These are phyloP conservation scores for Thecophora atra DNA, from an alignment of 2,888 invertebrate genomes.

Conservation along the genomic window DNA sequence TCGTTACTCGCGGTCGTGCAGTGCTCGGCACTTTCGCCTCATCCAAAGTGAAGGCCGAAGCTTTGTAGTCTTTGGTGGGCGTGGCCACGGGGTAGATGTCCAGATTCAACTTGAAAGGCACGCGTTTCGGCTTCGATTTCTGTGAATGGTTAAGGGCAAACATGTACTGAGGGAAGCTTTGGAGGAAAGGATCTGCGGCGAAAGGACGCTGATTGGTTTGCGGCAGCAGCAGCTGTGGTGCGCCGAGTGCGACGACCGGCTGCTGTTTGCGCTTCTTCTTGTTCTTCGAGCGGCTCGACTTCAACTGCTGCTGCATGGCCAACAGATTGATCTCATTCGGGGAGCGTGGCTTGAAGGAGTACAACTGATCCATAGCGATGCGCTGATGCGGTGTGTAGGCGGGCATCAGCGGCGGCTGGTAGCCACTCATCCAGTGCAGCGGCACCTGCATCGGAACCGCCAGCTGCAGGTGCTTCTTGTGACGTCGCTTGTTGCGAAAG, in stretches of 20 bases:
- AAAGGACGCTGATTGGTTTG: constrained; percentile 62
- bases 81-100: constrained; percentile 72
- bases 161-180: constrained; percentile 48
- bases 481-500: constrained; percentile 60
- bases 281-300: constrained; percentile 50
- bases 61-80: constrained; percentile 50
- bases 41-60: constrained; percentile 43
- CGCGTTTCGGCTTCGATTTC: constrained; percentile 55
- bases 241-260: constrained; percentile 18
- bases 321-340: constrained; percentile 79
- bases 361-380: constrained; percentile 71
- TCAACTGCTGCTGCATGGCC: constrained; percentile 68
- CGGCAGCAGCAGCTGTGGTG: constrained; percentile 40
- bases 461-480: constrained; percentile 59
- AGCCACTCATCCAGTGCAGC: constrained; percentile 56
- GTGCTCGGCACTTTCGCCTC: constrained; percentile 55
- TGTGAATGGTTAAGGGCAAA: constrained; percentile 55
- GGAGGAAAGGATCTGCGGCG: constrained; percentile 48
- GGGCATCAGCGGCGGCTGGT: constrained; percentile 45
- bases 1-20: constrained; percentile 53
- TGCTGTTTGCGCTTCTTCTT: constrained; percentile 53
- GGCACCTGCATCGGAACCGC: constrained; percentile 52
- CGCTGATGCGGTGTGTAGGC: constrained; percentile 49
- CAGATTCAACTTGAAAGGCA: constrained; percentile 74
- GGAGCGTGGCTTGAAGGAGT: constrained; percentile 76